Conservation (phyloP, 2,888 invertebrate genomes). For the Allophyes oxyacanthae region DNA sequence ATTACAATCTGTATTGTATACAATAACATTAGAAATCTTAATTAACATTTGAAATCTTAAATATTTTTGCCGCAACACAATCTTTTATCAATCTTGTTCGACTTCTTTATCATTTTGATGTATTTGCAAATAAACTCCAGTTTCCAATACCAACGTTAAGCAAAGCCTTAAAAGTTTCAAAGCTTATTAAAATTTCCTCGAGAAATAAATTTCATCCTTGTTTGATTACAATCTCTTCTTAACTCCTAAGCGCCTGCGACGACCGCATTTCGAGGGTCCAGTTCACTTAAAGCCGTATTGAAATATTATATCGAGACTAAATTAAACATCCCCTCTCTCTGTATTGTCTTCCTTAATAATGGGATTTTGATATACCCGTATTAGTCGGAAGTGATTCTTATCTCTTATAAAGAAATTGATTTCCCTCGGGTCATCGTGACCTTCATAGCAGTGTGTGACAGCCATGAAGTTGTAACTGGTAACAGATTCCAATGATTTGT, state of each 20-base stretch:
- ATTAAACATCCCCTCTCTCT: conserved; percentile 38
- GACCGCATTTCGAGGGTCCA: conserved; percentile 32
- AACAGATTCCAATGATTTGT: conserved; percentile 25
- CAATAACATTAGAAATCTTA: no score
- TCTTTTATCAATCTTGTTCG: no score
- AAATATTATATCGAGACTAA: conserved; percentile 43
- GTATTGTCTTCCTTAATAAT: conserved; percentile 41
- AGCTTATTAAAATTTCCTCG: conserved; percentile 39
- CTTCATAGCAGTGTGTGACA: conserved; percentile 13
- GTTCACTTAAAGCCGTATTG: conserved; percentile 20
- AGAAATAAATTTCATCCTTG: conserved; percentile 25
- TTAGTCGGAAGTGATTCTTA: conserved; percentile 14
- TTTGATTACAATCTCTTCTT: conserved; percentile 40
- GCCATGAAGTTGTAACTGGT: conserved; percentile 11
- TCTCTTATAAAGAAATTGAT: conserved; percentile 40
- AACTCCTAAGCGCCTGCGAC: conserved; percentile 34
- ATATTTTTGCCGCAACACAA: no score
- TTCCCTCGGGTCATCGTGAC: conserved; percentile 38
- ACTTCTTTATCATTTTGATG: background rate
- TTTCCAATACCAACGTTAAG: conserved; percentile 27
- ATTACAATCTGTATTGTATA: background rate
- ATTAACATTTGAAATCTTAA: no score
- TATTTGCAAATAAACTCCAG: conserved; percentile 1
- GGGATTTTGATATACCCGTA: conserved; percentile 5
- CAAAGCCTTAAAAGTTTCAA: conserved; percentile 31